Percentiles rank a stretch among this genome's conserved stretches.
Conservation (phyloP, 2,113 vertebrate genomes). For the Falcunculus frontatus region DNA sequence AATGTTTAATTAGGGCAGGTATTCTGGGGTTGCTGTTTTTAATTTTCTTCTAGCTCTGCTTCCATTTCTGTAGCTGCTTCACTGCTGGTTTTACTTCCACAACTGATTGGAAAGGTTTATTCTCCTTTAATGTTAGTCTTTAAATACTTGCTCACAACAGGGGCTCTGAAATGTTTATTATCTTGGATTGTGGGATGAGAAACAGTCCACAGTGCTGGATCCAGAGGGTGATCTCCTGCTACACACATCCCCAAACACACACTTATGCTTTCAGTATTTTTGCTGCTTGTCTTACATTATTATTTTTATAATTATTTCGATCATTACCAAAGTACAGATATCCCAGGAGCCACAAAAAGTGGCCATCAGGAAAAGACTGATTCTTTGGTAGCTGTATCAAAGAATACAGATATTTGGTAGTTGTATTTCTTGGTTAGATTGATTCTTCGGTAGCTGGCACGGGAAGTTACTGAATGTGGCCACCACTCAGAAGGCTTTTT, state of each 20-base stretch:
- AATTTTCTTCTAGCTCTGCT: conserved; percentile 25
- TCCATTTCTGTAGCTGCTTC: conserved; percentile 9
- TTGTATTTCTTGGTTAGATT: no score
- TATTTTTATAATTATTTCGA: background rate
- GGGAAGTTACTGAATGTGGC: background rate
- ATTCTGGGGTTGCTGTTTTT: background rate
- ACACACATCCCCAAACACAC: background rate
- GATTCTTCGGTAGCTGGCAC: background rate
- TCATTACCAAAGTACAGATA: background rate
- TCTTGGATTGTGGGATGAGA: background rate
- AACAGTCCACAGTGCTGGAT: background rate
- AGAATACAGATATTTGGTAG: no score
- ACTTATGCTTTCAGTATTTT: background rate
- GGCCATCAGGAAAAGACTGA: background rate
- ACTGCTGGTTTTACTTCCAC: conserved; percentile 14
- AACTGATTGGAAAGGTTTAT: conserved; percentile 22
- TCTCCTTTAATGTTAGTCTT: conserved; percentile 12
- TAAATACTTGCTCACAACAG: background rate
- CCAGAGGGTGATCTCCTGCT: background rate
- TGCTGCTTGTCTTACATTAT: background rate
- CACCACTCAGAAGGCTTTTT: background rate
- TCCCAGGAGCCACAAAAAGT: background rate
- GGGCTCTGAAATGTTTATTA: background rate
- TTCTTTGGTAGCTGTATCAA: background rate
- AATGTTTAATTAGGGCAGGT: conserved; percentile 4